phyloP scores from a whole-genome alignment of 2,888 invertebrate species.

The Anoncus sp. region DNA sequence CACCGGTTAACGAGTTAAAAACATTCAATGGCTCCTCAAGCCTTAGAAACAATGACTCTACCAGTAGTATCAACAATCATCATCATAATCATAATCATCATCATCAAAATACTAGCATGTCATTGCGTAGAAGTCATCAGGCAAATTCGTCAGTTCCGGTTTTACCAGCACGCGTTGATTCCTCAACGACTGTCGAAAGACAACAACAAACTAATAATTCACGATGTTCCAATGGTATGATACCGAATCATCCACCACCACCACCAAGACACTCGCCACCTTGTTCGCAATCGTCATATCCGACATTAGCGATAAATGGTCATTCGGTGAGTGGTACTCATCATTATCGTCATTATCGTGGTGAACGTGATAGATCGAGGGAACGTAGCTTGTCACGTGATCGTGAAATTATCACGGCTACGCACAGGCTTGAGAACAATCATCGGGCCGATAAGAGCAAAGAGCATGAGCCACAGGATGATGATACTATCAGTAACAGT shows the following conservation, averaged over 20 bases:
- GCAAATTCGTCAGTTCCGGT: constrained; percentile 64
- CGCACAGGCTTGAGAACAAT: constrained; percentile 41
- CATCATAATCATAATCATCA: constrained; percentile 66
- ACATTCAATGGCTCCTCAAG: constrained; percentile 52
- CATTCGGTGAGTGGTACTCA: constrained; percentile 73
- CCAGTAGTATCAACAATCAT: constrained; percentile 33
- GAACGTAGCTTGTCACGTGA: constrained; percentile 60
- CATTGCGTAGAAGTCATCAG: constrained; percentile 66
- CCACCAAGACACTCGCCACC: constrained; percentile 66
- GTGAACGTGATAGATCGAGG: constrained; percentile 69
- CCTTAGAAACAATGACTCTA: constrained; percentile 33
- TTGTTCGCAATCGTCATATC: constrained; percentile 74
- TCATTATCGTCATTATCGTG: constrained; percentile 76
- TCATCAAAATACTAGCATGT: constrained; percentile 70
- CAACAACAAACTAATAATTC: constrained; percentile 55
- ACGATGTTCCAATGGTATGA: constrained; percentile 60
- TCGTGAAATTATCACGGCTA: constrained; percentile 41
- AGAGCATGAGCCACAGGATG: constrained; percentile 63
- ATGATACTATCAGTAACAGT: constrained; percentile 44
- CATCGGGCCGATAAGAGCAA: constrained; percentile 41
- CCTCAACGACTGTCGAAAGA: constrained; percentile 64
- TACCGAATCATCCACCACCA: constrained; percentile 62
- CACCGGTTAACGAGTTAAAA: constrained; percentile 35
- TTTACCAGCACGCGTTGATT: constrained; percentile 74
- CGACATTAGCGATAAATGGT: constrained; percentile 80